phyloP scores from a whole-genome alignment of 2,797 vertebrate genomes.

The Propithecus perrieri region DNA sequence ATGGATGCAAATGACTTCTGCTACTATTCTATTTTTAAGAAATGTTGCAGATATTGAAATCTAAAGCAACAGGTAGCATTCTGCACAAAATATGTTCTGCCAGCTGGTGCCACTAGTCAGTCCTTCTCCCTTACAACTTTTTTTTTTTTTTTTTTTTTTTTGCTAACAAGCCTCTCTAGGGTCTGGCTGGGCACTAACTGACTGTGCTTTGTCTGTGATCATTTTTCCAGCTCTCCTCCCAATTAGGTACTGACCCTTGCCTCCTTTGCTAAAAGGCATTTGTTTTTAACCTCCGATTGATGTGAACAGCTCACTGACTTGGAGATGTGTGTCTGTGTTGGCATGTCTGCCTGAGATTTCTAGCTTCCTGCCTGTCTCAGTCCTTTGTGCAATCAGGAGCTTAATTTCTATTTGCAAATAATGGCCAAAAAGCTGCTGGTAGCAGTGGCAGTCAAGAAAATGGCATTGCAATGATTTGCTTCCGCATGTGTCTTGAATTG shows the following conservation, averaged over 20 bases:
- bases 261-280: background rate
- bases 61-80: constrained; percentile 56
- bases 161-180: background rate
- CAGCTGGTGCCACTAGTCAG: background rate
- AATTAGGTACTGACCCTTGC: background rate
- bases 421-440: background rate
- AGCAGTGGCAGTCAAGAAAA: background rate
- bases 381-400: background rate
- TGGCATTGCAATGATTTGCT: background rate
- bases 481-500: background rate
- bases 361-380: background rate
- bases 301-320: background rate
- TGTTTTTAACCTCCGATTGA: background rate
- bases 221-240: background rate
- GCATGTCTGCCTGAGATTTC: background rate
- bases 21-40: constrained; percentile 47
- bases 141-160: constrained; percentile 1
- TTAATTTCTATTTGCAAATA: constrained; percentile 18
- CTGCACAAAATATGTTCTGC: constrained; percentile 36
- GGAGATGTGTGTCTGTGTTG: background rate
- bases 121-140: background rate
- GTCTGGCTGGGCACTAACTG: background rate
- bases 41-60: constrained; percentile 26
- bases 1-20: background rate
- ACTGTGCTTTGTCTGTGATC: background rate